Conservation (phyloP, 2,888 invertebrate species). For the Dynastes grantii region DNA sequence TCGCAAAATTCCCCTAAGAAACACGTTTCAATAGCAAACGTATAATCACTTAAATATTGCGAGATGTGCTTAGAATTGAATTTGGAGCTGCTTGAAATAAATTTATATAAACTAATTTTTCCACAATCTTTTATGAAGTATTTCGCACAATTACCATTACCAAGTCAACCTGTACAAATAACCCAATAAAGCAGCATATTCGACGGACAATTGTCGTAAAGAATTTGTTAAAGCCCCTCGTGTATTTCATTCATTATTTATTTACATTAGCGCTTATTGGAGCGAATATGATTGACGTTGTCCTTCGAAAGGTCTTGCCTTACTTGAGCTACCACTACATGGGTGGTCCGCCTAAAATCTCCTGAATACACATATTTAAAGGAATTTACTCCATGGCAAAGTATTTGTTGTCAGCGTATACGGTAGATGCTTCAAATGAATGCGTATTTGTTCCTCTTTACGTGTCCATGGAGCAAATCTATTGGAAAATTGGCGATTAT, state of each 20-base stretch:
- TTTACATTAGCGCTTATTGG: conserved; percentile 50
- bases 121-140: too few relatives aligned
- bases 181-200: background rate
- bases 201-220: conserved; percentile 19
- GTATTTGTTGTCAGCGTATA: background rate
- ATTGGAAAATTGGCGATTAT: conserved; percentile 7
- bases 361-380: background rate
- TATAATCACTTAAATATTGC: too few relatives aligned
- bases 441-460: background rate
- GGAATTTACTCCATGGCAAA: background rate
- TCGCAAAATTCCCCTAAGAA: too few relatives aligned
- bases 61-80: too few relatives aligned
- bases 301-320: conserved; percentile 20
- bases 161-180: background rate
- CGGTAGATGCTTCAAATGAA: background rate
- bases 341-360: conserved; percentile 41
- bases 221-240: background rate
- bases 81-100: too few relatives aligned
- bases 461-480: conserved; percentile 6
- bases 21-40: too few relatives aligned
- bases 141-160: too few relatives aligned
- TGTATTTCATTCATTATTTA: conserved; percentile 38
- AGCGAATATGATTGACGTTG: conserved; percentile 52
- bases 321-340: background rate
- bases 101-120: too few relatives aligned